Evolutionary conservation across 1,140 invertebrate genomes (phyloP), one percentile per base, ranked within the genome.

Genomic region (Drosophila quadrilineata): DNA sequence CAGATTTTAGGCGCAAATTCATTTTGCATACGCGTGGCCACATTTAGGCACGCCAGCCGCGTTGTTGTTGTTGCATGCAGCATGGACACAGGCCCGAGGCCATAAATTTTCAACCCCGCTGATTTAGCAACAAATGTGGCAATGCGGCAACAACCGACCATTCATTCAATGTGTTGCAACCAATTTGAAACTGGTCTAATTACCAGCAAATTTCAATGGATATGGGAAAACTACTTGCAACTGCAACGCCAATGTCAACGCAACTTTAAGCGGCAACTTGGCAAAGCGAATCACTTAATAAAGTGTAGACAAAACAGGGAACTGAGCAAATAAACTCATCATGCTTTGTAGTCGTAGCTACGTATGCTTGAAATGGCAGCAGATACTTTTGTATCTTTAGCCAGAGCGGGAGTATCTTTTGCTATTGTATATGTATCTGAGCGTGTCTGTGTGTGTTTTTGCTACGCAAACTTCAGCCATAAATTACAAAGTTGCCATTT

Each of bases 401-500:
- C 35, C 3, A 12, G 3, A 38, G 14, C 12, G 10, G 26, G 8
- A 5, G 22, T 38, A 53, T 40, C 35, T 53, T 22, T 17, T 12
- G 22, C 35, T 45, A 29, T 54, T 16, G 16, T 17, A 38, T 33
- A 8, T 14, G 45, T 60, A 59, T 66, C 28, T 65, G 31, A 52
- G 8, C 14, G 10, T 60, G 19, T 60, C n/a, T 59, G 29, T 50
- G 26, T 80, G 50, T 57, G 74, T 65, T 57, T 59, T 59, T 40
- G 69, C 71, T 80, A 62, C 63, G 82, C 75, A 75, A 86, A 85
- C 80, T 86, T 87, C 64, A 80, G 75, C 62, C 62, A 80, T 87
- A 86, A 86, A 86, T 86, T 86, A 87, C 82, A 86, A 87, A 86
- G 82, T 86, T 80, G 82, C 80, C 82, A 86, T 86, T 86, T 86